Conservation (phyloP, 2,888 invertebrate genomes). For the Tethea ocularis region DNA sequence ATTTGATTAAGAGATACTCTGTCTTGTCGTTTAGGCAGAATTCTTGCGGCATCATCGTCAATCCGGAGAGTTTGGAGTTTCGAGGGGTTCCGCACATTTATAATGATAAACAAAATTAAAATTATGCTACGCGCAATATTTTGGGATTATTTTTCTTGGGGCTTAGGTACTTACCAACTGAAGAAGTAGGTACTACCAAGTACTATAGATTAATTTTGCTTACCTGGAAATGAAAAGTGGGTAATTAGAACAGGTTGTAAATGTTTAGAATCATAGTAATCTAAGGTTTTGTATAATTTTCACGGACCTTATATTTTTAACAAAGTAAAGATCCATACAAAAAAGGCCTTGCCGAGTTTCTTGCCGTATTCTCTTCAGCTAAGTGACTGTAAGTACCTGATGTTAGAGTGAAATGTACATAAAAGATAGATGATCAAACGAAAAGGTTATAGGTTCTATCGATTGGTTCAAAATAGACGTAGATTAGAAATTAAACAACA, state of each 20-base stretch:
- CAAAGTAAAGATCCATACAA: too few relatives aligned
- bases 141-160: neutral
- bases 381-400: too few relatives aligned
- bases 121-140: neutral
- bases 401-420: too few relatives aligned
- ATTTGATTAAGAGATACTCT: conserved; percentile 62
- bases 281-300: too few relatives aligned
- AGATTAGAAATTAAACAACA: neutral
- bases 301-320: too few relatives aligned
- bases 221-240: conserved; percentile 37
- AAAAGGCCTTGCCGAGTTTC: too few relatives aligned
- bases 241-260: neutral
- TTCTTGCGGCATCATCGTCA: conserved; percentile 53
- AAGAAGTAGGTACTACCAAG: neutral
- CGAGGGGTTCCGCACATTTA: neutral
- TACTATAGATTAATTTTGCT: conserved; percentile 19
- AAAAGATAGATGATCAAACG: neutral
- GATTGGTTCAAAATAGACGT: neutral
- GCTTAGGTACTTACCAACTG: neutral
- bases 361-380: too few relatives aligned
- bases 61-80: conserved; percentile 30
- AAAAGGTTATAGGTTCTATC: neutral
- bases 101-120: conserved; percentile 1
- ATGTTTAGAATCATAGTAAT: too few relatives aligned
- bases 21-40: conserved; percentile 42